Base-by-base conservation (phyloP, 1,140 invertebrate genomes). In the Drosophila fuyamai region DNA sequence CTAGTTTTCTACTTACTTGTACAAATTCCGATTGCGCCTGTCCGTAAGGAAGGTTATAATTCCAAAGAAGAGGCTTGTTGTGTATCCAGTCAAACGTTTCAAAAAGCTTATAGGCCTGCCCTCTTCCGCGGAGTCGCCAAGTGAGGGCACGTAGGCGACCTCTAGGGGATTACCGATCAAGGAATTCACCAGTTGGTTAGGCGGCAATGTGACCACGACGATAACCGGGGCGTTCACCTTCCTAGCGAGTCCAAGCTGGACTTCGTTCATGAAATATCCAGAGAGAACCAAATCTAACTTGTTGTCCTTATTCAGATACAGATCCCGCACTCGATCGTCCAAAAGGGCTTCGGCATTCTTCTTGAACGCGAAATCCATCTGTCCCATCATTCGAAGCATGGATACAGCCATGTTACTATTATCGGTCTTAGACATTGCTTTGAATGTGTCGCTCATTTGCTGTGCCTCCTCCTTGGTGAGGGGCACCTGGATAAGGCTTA, bases 401-500 rank as follows among this genome's bases (percentile, higher is more conserved):
- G 27, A 10, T 2, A 50, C 0, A 0, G 14, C 2, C 48, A 50
- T 32, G 27, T 50, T 50, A 8, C 29, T 50, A 14, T 50, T 50
- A 13, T 50, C 48, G 13, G 0, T 50, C 9, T 50, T 50, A 8
- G 48, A 35, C 27, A 50, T 50, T 13, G 13, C 48, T 5, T 8
- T 29, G 13, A 50, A 10, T 4, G 9, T 16, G 5, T 50, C 48
- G 29, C 48, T 50, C 48, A 16, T 50, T 8, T 14, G 27, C 29
- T 50, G 27, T n/a, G 27, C n/a, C 29, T 73, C 53, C 46, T 80
- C 58, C 1, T 35, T 16, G 1, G 43, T 50, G 0, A 79, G 54
- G 0, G 70, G 63, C 7, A 89, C 55, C 2, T 51, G 14, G 16
- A 91, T 76, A 0, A 78, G 4, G 0, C 60, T 60, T 0, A 90